phyloP scores from a whole-genome alignment of 2,888 invertebrate species.

The Lepidochrysops patricia region DNA sequence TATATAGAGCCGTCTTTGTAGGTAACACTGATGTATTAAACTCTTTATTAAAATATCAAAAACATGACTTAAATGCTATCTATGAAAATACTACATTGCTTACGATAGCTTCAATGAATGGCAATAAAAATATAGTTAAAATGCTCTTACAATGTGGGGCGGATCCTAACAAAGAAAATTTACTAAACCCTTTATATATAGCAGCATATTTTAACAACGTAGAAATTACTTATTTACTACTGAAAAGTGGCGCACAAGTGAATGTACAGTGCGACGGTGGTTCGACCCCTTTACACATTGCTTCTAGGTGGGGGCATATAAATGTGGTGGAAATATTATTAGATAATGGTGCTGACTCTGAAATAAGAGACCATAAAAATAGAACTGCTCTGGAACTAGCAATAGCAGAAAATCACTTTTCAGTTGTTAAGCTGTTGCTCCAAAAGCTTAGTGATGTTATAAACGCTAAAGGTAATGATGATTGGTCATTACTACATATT shows the following conservation, averaged over 20 bases:
- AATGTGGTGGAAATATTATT: not conserved
- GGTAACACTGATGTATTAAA: not conserved
- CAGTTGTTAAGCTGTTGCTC: not conserved
- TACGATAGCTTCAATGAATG: not conserved
- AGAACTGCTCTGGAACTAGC: not conserved
- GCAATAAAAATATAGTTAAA: not conserved
- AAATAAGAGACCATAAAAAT: not conserved
- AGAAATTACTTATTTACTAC: not conserved
- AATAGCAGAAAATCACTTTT: not conserved
- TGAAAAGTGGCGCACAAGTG: not conserved
- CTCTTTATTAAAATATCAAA: not conserved
- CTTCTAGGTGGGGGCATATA: not conserved
- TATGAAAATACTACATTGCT: not conserved
- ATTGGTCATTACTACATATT: conserved; percentile 7
- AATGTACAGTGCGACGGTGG: not conserved
- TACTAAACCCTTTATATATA: not conserved
- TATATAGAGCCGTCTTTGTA: not conserved
- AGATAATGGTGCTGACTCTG: not conserved
- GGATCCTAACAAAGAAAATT: not conserved
- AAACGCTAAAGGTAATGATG: conserved; percentile 6
- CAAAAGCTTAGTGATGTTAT: not conserved
- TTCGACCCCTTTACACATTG: not conserved
- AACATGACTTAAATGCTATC: not conserved
- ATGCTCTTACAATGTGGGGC: not conserved
- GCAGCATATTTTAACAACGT: conserved; percentile 6